A percentile compares a stretch with the other conserved stretches of the same genome.
phyloP scores from a whole-genome alignment of 2,888 invertebrate genomes.

The Phrixothrix hirtus region DNA sequence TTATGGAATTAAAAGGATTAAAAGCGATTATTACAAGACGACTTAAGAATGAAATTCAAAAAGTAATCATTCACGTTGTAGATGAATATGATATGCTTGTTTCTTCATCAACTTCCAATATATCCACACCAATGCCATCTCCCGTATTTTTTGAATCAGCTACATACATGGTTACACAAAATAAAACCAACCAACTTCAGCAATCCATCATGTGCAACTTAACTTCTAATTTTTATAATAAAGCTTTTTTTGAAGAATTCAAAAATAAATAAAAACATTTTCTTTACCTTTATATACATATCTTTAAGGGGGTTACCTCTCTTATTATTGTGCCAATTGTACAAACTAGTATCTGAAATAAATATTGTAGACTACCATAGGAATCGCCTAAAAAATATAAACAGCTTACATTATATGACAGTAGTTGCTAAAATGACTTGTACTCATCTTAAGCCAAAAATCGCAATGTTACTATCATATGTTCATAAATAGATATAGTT shows the following conservation, averaged over 20 bases:
- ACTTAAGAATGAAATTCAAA: conserved; percentile 25
- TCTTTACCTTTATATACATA: conserved; percentile 18
- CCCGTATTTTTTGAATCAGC: too few relatives aligned
- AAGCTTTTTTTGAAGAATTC: too few relatives aligned
- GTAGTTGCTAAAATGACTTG: background rate
- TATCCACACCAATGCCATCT: background rate
- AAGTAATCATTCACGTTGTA: conserved; percentile 13
- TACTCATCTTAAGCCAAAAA: conserved; percentile 10
- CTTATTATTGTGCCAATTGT: conserved; percentile 26
- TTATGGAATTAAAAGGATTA: conserved; percentile 24
- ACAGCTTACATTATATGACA: too few relatives aligned
- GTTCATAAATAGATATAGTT: conserved; percentile 15
- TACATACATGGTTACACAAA: too few relatives aligned
- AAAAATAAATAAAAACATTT: too few relatives aligned
- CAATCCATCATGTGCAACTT: too few relatives aligned
- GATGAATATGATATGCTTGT: conserved; percentile 17
- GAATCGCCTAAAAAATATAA: too few relatives aligned
- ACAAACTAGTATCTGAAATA: conserved; percentile 20
- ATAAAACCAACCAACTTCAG: too few relatives aligned
- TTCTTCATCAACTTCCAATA: background rate
- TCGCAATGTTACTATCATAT: conserved; percentile 6
- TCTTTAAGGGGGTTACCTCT: conserved; percentile 12
- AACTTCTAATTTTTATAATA: too few relatives aligned
- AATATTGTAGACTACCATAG: conserved; percentile 26
- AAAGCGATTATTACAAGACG: conserved; percentile 13